These are phyloP conservation scores for Python bivittatus DNA, from an alignment of 2,113 vertebrate genomes.

Conservation along the genomic window DNA sequence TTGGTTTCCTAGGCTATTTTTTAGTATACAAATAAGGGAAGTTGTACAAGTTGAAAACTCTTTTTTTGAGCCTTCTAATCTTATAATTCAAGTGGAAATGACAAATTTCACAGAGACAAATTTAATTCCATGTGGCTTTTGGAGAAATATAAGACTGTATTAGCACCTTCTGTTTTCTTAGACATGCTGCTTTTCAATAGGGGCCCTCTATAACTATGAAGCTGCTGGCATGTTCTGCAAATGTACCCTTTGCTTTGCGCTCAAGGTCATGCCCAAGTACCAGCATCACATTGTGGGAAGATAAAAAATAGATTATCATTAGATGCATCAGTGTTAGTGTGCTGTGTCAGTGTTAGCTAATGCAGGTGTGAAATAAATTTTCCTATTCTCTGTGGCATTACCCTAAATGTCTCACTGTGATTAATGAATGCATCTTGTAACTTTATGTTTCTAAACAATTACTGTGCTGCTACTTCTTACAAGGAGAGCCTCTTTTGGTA, in stretches of 20 bases:
- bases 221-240: not conserved
- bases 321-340: slow-evolving; percentile 36
- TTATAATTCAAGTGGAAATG: not conserved
- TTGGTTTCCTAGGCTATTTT: not conserved
- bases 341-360: slow-evolving; percentile 57
- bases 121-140: not conserved
- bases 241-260: not conserved
- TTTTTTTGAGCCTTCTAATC: not conserved
- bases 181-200: not conserved
- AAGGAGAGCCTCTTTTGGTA: slow-evolving; percentile 19
- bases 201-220: not conserved
- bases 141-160: not conserved
- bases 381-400: slow-evolving; percentile 8
- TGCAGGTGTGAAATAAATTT: slow-evolving; percentile 52
- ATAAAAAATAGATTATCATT: slow-evolving; percentile 16
- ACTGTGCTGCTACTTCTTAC: not conserved
- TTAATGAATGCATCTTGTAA: slow-evolving; percentile 38
- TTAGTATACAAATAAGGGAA: not conserved
- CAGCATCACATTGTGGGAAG: slow-evolving; percentile 56
- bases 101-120: not conserved
- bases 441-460: slow-evolving; percentile 34
- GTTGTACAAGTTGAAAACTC: not conserved
- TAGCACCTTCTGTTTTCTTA: not conserved
- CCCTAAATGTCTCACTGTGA: slow-evolving; percentile 34
- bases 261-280: slow-evolving; percentile 58